Conservation (phyloP, 1,140 invertebrate species). For the Drosophila santomea region DNA sequence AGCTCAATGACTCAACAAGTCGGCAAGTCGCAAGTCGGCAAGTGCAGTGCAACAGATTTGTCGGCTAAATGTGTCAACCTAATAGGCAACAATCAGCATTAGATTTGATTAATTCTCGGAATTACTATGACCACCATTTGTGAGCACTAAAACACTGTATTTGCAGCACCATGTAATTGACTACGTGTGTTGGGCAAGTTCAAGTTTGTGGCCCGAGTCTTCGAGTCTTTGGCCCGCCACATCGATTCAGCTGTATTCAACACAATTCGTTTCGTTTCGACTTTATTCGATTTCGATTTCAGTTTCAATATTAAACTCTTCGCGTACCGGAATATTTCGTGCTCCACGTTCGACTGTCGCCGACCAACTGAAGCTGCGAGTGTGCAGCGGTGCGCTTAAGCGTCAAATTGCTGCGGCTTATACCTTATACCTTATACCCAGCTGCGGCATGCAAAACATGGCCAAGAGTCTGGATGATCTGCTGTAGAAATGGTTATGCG, state of each 20-base stretch:
- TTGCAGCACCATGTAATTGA: constrained; percentile 28
- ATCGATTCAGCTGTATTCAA: constrained; percentile 18
- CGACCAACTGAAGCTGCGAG: constrained; percentile 78
- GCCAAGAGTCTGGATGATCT: constrained; percentile 3
- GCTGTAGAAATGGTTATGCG: constrained; percentile 13
- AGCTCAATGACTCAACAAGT: constrained; percentile 55
- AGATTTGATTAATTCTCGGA: constrained; percentile 1
- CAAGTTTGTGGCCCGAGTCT: constrained; percentile 79
- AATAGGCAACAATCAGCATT: neutral
- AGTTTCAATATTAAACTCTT: constrained; percentile 10
- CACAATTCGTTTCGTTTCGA: constrained; percentile 5
- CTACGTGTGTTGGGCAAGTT: constrained; percentile 62
- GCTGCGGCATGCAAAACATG: constrained; percentile 29
- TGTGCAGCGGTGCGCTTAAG: constrained; percentile 75
- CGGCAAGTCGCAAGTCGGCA: constrained; percentile 21
- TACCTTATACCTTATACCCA: constrained; percentile 19
- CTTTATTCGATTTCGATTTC: constrained; percentile 24
- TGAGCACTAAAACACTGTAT: constrained; percentile 19
- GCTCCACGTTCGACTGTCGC: constrained; percentile 78
- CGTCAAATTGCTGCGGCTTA: constrained; percentile 74
- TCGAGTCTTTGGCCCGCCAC: constrained; percentile 61
- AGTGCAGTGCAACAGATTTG: constrained; percentile 35
- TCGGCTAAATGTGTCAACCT: constrained; percentile 14
- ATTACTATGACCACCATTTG: neutral
- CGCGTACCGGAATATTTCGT: constrained; percentile 60